phyloP scores from a whole-genome alignment of 2,113 vertebrate genomes.

The Xerus inauris region DNA sequence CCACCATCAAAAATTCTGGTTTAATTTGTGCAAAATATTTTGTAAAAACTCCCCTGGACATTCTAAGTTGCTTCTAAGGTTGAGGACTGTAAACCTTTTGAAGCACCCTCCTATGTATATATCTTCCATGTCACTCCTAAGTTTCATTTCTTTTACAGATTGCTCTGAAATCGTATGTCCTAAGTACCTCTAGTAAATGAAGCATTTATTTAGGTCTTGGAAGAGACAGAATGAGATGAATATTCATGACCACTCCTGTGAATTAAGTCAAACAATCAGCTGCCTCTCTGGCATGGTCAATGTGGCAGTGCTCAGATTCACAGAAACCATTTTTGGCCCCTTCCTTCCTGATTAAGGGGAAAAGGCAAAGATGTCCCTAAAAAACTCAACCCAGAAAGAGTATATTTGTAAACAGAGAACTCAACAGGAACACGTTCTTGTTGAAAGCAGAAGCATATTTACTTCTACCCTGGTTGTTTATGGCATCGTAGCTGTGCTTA shows the following conservation, averaged over 20 bases:
- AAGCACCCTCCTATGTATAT: not conserved
- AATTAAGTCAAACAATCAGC: constrained; percentile 22
- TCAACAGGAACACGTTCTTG: not conserved
- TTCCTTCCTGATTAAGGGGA: not conserved
- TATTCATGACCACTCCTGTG: constrained; percentile 62
- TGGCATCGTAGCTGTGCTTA: constrained; percentile 2
- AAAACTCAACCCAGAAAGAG: not conserved
- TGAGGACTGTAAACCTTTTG: not conserved
- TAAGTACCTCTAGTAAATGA: constrained; percentile 42
- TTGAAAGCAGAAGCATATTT: constrained; percentile 73
- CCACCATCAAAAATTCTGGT: not conserved
- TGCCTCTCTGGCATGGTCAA: not conserved
- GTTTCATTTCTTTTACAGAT: not conserved
- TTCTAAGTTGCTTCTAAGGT: not conserved
- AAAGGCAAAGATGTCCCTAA: not conserved
- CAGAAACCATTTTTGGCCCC: not conserved
- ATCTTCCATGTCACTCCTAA: not conserved
- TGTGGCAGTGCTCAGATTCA: not conserved
- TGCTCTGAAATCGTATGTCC: not conserved
- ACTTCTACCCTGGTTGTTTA: constrained; percentile 44
- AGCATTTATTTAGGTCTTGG: not conserved
- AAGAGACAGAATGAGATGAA: constrained; percentile 41
- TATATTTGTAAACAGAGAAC: constrained; percentile 37
- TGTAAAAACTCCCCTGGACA: not conserved
- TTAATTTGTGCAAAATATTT: not conserved